phyloP scores from a whole-genome alignment of 1,140 invertebrate genomes.

The Hirudo medicinalis region DNA sequence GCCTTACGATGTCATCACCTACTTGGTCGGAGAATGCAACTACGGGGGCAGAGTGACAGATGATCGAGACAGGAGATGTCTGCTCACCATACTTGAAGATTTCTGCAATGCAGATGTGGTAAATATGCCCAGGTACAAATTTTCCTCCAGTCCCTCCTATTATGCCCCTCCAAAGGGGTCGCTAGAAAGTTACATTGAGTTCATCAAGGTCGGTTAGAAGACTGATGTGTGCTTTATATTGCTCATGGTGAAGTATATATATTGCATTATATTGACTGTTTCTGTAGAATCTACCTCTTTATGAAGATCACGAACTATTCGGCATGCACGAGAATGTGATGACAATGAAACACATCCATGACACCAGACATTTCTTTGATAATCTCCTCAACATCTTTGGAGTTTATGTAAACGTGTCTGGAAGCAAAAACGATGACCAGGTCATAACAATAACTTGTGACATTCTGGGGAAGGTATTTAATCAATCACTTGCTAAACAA shows the following conservation, averaged over 20 bases:
- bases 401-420: slow-evolving; percentile 29
- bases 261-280: not conserved
- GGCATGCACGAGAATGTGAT: slow-evolving; percentile 43
- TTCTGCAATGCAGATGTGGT: slow-evolving; percentile 50
- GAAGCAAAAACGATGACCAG: slow-evolving; percentile 29
- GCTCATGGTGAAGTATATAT: not conserved
- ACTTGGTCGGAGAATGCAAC: slow-evolving; percentile 43
- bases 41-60: slow-evolving; percentile 43
- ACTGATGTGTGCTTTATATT: not conserved
- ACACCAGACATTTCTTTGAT: slow-evolving; percentile 38
- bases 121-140: slow-evolving; percentile 47
- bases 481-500: not conserved
- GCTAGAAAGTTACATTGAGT: slow-evolving; percentile 57
- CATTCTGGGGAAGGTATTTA: not conserved
- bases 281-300: slow-evolving; percentile 42
- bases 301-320: slow-evolving; percentile 40
- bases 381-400: slow-evolving; percentile 41
- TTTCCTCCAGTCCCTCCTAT: slow-evolving; percentile 53
- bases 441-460: not conserved
- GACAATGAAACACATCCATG: slow-evolving; percentile 40
- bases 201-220: slow-evolving; percentile 48
- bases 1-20: slow-evolving; percentile 40
- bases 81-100: slow-evolving; percentile 36
- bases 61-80: slow-evolving; percentile 39
- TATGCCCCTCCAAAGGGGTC: slow-evolving; percentile 55